Evolutionary conservation across 2,113 vertebrate genomes (phyloP), one percentile per base, ranked within the genome.

Genomic region (Grantiella picta): DNA sequence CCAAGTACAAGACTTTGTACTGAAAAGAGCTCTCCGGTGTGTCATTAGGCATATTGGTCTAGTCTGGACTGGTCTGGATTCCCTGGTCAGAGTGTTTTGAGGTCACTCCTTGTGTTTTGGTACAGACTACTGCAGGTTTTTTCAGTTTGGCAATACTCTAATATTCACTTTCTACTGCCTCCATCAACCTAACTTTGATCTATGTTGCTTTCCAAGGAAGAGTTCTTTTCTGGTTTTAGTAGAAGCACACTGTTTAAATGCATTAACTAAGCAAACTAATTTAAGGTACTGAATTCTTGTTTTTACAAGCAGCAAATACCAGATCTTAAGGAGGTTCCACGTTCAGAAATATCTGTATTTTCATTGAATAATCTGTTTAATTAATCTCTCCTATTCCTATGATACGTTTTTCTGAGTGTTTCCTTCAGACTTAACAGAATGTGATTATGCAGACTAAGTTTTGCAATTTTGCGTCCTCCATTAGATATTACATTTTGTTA

Each of bases 1-100:
- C 95, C 94, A 94, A 96, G 91, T 94, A 92, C 96, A 97, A 94
- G 95, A 97, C 97, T 97, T 98, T 91, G 82, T 63, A 95, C 84
- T 95, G 97, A 95, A 96, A 92, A 96, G 89, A 90, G 86, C 94
- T 97, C 96, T 97, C 96, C 96, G 94, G 78, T 95, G 82, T 97
- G 96, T 97, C 92, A 93, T 96, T 96, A 95, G 90, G 94, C 90
- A 49, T 61, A 63, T 72, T 85, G 91, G 94, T 95, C 95, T 84
- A 29, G 36, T 78, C 93, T 64, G 50, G 72, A 50, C 89, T 77
- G 91, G 69, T 78, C 92, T 88, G 91, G 90, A 89, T 89, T 93
- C 90, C 76, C 77, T 38, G 82, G 47, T 17, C 0, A 0, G 47
- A 53, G 44, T 27, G 52, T 80, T 91, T 91, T 82, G 87, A 93